Base-by-base conservation (phyloP, 2,797 vertebrate genomes). In the Parauchenoglanis punctatus region DNA sequence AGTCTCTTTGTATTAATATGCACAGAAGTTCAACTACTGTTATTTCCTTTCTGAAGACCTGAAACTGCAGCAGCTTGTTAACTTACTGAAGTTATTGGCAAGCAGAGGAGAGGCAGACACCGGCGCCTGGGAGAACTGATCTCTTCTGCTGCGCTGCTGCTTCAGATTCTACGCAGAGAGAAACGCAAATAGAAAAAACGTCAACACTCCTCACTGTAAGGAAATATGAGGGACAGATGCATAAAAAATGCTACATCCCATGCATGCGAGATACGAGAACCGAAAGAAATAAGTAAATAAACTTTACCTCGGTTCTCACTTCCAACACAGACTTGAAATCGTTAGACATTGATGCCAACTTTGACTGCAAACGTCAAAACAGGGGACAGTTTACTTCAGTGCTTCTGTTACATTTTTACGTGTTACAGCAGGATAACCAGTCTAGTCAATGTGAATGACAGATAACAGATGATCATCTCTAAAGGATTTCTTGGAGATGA, bases 271-370 rank as follows among this genome's bases (percentile, higher is more conserved):
- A 17, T 65, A 18, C 13, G 40, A 40, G 40, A 44, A 31, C 31
- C 59, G 13, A 44, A 31, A 84, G 1, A 83, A 80, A 7, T 1
- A 65, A 28, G 1, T 49, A 80, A 31, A 68, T n/a, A 0, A 2
- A 18, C 52, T 95, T 96, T 89, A 99, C 98, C 97, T 99, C 98
- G 40, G 97, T 99, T 94, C 98, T 96, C 85, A 99, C 97, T 95
- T 99, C 98, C 80, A 99, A 93, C 83, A 99, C 97, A 0, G 97
- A 98, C 89, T 99, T 99, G 94, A 99, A 99, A 93, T 98, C 97
- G 56, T 98, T 99, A 88, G 98, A 99, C 97, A 99, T 99, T 0
- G 97, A 97, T 20, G 98, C 98, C 92, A 99, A 91, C 92, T 98
- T 98, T 23, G 98, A 99, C 98, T 99, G 93, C 58, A 89, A 91